Evolutionary conservation across 2,888 invertebrate species (phyloP), one percentile per base, ranked within the genome.

Genomic region (Dione juno): DNA sequence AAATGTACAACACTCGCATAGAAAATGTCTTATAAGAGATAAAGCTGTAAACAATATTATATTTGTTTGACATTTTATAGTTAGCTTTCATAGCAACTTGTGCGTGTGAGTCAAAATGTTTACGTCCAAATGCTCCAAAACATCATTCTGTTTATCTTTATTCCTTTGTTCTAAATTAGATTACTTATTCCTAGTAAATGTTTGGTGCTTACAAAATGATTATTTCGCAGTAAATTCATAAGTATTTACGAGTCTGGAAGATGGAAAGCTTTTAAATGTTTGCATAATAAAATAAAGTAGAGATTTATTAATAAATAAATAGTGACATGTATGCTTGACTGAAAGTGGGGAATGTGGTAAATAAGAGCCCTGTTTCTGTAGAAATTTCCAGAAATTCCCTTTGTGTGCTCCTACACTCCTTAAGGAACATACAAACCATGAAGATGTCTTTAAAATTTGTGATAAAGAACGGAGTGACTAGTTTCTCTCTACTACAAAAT

Each of bases 31-130:
- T 14, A 35, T 57, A 37, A 16, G 16, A 16, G 3, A 3, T 1
- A 9, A 48, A 13, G 5, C 54, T 37, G 16, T 57, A 57, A 57
- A 57, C 16, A 54, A 35, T 54, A 54, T 37, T 37, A 28, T 11
- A 35, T 57, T 57, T 57, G 16, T 37, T 37, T 16, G 37, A 57
- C 57, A 6, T 40, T 57, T 57, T 40, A 57, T 40, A 37, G 37
- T 19, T 57, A 57, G 35, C 54, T 40, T 57, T 16, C n/a, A 57
- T 8, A 53, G 52, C 16, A 54, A 37, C 16, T n/a, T 10, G 54
- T 11, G n/a, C n/a, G n/a, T 5, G 3, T 10, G 11, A 16, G 10
- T 54, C 54, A 16, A 54, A 54, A 54, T 54, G 16, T 57, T 57
- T 57, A 57, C 37, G 6, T 57, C 10, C 54, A 57, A 37, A 57